These are phyloP conservation scores for Gobius niger DNA, from an alignment of 2,113 vertebrate genomes.

Conservation along the genomic window DNA sequence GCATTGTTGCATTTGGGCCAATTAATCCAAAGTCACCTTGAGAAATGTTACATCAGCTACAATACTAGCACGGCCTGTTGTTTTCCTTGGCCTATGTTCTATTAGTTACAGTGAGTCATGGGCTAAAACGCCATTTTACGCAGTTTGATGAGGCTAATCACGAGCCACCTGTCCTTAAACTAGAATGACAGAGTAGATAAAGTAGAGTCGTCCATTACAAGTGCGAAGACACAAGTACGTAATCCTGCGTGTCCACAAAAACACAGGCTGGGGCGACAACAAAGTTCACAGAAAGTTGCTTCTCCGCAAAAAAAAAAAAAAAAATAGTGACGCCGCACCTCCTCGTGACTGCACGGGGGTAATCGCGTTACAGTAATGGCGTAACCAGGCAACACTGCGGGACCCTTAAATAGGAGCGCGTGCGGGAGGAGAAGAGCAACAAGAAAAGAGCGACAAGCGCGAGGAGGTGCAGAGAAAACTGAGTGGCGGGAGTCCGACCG, in stretches of 20 bases:
- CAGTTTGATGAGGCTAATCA: no score
- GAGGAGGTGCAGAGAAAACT: conserved; percentile 24
- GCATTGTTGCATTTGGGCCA: no score
- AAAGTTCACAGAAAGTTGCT: not conserved
- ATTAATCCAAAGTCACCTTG: no score
- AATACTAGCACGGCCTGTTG: no score
- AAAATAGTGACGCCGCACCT: not conserved
- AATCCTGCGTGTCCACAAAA: not conserved
- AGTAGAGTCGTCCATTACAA: not conserved
- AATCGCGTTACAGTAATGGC: conserved; percentile 15
- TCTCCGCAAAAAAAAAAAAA: not conserved
- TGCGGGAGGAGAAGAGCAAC: conserved; percentile 32
- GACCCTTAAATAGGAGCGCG: conserved; percentile 74
- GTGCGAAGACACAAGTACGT: not conserved
- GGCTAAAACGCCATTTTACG: no score
- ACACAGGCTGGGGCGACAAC: not conserved
- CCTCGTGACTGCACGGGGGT: not conserved
- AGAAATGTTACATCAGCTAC: no score
- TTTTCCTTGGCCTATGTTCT: no score
- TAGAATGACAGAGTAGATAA: no score
- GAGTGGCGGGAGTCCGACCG: conserved; percentile 5
- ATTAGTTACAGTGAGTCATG: no score
- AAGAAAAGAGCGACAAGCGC: conserved; percentile 21
- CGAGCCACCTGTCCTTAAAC: no score
- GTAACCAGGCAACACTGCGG: conserved; percentile 59